Evolutionary conservation across 2,888 invertebrate species (phyloP), one percentile per base, ranked within the genome.

Genomic region (Eupeodes luniger): DNA sequence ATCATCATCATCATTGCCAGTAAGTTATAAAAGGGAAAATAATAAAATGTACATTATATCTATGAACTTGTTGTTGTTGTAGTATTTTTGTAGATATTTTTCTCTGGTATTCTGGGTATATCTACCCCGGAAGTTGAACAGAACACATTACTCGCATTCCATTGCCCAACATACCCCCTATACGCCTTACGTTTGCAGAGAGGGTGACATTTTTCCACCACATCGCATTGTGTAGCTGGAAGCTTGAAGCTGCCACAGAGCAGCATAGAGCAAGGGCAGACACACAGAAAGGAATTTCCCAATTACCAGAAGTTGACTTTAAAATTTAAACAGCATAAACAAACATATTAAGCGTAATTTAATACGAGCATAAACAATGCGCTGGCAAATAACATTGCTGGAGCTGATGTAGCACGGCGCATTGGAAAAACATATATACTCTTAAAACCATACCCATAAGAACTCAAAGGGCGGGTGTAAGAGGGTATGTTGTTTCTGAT

Each of bases 291-390:
- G 88, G 88, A 88, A 88, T 88, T 88, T 88, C 81, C 88, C 88
- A 88, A 88, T 88, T 85, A 88, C 84, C 81, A 81, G 55, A 78
- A 81, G 81, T 85, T 88, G 88, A 84, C 88, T 88, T 88, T 88
- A 88, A 88, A 88, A 88, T 88, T 88, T 90, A 88, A 87, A 89
- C 69, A 75, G 67, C 85, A 89, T 76, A 89, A 88, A 89, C 89
- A 89, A 89, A 90, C 87, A 87, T 89, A 90, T 90, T 90, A 90
- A 89, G 80, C 81, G 85, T 89, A 90, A 90, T 89, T 90, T 90
- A 89, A 90, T 90, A 89, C 90, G 84, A 82, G 79, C 87, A 90
- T 88, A 88, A 88, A 88, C 88, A 88, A 88, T 57, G 62, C 44
- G 62, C 44, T 44, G 67, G 77, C 87, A 88, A 88, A 88, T 83